Evolutionary conservation across 1,140 invertebrate species (phyloP), one percentile per base, ranked within the genome.

Genomic region (Heliconius himera): DNA sequence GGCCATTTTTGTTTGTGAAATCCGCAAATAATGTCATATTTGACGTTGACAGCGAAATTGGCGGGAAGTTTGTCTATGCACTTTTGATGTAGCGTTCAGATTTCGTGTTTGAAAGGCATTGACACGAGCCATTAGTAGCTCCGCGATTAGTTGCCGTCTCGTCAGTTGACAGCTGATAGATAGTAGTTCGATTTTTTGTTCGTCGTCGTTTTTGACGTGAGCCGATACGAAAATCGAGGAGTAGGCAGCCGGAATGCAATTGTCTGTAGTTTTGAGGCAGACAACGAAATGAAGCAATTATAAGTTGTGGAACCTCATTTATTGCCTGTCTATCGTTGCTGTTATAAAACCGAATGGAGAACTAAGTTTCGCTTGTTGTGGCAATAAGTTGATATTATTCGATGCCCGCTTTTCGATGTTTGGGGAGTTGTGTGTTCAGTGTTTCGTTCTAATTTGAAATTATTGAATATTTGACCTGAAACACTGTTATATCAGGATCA

Each of bases 261-360:
- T 84, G 83, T 84, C 86, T 84, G 84, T 83, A 87, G 88, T 84
- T 89, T 87, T 84, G 81, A 82, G 82, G 83, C 86, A 81, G 84
- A 88, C 85, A 89, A 89, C 87, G 86, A 90, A 93, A 93, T 93
- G 90, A 93, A 92, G 92, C 92, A 93, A 93, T 93, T 93, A 93
- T 92, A 93, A 93, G 91, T 93, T 93, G 81, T 86, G 88, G 86
- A 87, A 90, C 84, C 86, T 91, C 91, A 91, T 92, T 92, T 93
- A 93, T 93, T 89, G 89, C 89, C 84, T 89, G 91, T 90, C 90
- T 93, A 91, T 93, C 89, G 88, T 87, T 87, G 83, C 84, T 85
- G 88, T 90, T 89, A 90, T 91, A 92, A 92, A 93, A 92, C 87
- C 81, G 84, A 88, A 93, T 87, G 82, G 87, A 85, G 90, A 89